Percentiles rank a stretch among this genome's conserved stretches.
phyloP scores from a whole-genome alignment of 2,888 invertebrate genomes.

The Drymonia ruficornis region DNA sequence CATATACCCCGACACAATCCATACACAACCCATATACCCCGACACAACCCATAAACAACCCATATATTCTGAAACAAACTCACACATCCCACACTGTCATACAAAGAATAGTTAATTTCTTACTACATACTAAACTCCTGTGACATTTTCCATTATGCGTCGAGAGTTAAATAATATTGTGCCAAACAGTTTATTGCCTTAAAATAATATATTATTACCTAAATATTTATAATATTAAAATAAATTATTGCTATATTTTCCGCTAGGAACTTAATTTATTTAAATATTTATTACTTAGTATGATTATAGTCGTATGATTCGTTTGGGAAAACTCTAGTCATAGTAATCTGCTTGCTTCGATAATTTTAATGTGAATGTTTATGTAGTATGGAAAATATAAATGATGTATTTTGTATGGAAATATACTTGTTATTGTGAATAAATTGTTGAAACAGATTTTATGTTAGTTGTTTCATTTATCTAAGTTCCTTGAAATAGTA shows the following conservation, averaged over 20 bases:
- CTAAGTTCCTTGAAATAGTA: no score
- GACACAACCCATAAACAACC: no score
- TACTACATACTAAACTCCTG: no score
- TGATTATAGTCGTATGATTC: conserved; percentile 30
- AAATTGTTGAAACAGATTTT: conserved; percentile 64
- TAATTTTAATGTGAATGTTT: conserved; percentile 44
- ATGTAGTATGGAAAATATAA: conserved; percentile 55
- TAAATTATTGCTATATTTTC: conserved; percentile 32
- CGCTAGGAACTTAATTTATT: conserved; percentile 34
- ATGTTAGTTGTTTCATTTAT: conserved; percentile 18
- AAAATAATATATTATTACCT: conserved; percentile 14
- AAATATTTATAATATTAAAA: conserved; percentile 5
- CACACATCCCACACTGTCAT: no score
- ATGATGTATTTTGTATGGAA: conserved; percentile 77
- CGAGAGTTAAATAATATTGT: conserved; percentile 39
- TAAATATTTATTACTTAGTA: conserved; percentile 13
- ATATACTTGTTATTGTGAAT: conserved; percentile 75
- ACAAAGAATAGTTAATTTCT: no score
- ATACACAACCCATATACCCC: background rate
- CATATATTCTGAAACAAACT: no score
- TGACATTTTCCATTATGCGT: background rate
- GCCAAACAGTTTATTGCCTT: conserved; percentile 60
- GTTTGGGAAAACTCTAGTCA: conserved; percentile 59
- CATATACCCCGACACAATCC: background rate
- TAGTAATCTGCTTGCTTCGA: conserved; percentile 46